A percentile compares a stretch with the other conserved stretches of the same genome.
Conservation (phyloP, 1,140 invertebrate species). For the Cataglyphis hispanica region DNA sequence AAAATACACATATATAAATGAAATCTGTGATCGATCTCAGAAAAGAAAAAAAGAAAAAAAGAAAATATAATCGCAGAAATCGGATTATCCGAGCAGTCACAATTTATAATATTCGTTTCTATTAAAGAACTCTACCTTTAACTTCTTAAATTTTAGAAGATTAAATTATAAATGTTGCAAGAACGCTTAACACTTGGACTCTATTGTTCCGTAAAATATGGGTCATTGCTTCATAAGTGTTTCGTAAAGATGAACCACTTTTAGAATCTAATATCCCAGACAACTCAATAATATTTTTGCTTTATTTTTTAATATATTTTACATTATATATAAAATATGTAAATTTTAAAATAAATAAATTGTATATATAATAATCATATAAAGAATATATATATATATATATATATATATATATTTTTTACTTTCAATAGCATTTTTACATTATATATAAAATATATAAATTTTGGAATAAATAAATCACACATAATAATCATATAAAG, state of each 20-base stretch:
- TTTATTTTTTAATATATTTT: too few relatives aligned
- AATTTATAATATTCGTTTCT: neutral
- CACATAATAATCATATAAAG: too few relatives aligned
- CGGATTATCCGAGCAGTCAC: neutral
- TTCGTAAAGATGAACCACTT: neutral
- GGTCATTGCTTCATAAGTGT: neutral
- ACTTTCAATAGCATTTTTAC: too few relatives aligned
- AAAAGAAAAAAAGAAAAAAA: constrained; percentile 5
- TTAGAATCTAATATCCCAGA: neutral
- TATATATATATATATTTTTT: too few relatives aligned
- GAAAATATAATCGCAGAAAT: constrained; percentile 7
- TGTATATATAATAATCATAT: too few relatives aligned
- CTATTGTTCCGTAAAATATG: neutral
- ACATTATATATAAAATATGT: neutral
- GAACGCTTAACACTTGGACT: neutral
- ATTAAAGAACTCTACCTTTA: neutral
- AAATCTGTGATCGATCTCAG: neutral
- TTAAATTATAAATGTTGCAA: neutral
- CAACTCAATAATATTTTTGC: neutral
- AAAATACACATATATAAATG: neutral
- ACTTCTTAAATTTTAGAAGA: neutral
- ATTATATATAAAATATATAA: too few relatives aligned
- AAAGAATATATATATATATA: too few relatives aligned
- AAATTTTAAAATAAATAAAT: constrained; percentile 8
- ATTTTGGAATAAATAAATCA: too few relatives aligned